Base-by-base conservation (phyloP, 2,797 vertebrate species). In the Etheostoma nigrum region DNA sequence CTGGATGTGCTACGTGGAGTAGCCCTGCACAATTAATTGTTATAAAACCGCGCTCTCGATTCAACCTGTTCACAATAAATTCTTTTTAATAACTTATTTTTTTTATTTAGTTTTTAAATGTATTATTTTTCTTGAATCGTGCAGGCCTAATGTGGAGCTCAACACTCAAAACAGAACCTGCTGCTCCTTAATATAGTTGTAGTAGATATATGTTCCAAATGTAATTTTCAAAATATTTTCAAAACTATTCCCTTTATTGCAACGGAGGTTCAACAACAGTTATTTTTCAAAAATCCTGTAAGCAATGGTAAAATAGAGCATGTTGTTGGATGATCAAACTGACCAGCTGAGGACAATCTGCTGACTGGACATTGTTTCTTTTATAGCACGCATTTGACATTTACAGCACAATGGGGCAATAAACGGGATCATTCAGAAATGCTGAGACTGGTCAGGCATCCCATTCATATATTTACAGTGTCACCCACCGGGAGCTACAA, bases 391-490 rank as follows among this genome's bases (percentile, higher is more conserved):
- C 51, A 64, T 70, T 61, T 78, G 52, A 53, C 69, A 81, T 66
- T 74, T 68, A 49, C 44, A 69, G 61, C 69, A 72, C 67, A 69
- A 65, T 68, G 44, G 55, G 52, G 45, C 51, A 80, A 14, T 70
- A 55, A 84, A 57, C 57, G 58, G 71, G 74, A 86, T 86, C 87
- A 85, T 90, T 87, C 78, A 86, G 74, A 88, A 90, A 88, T 79
- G 65, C 83, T 71, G 67, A 76, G 71, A 86, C 60, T 40, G 21
- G 74, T 83, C 73, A 79, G 78, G 82, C 77, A 81, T 88, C 74
- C 87, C 86, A 90, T 87, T 90, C 79, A 89, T 83, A 84, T 74
- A 89, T 87, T 89, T 75, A 82, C 63, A 79, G 83, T 61, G 27
- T 90, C 84, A 80, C 81, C 84, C 76, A 76, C 70, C 42, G 67